Evolutionary conservation across 2,888 invertebrate species (phyloP), one percentile per base, ranked within the genome.

Genomic region (Archips xylosteana): DNA sequence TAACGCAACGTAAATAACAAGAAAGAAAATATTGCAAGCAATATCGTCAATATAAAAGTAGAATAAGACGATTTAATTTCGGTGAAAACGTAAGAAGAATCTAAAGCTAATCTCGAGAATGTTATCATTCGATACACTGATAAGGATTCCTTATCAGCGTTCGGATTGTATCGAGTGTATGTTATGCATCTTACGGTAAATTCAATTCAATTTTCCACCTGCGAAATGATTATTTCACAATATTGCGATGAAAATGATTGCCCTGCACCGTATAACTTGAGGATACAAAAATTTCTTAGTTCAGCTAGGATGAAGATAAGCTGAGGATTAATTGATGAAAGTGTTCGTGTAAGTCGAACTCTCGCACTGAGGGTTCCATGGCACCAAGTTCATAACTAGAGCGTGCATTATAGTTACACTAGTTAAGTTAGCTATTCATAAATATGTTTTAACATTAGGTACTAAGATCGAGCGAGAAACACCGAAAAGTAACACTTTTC

Each of bases 111-210:
- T 72, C 67, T 72, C 13, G 61, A 13, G 54, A 4, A 57, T 67
- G 67, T 67, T 72, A 72, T 72, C 72, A 68, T 72, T 62, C 67
- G 62, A 72, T 72, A 63, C 72, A 51, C 51, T 51, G 72, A 72
- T 72, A 72, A 57, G 32, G 45, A 9, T 6, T 13, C n/a, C 67
- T 67, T 72, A 72, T 72, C 72, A 72, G 39, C 45, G 63, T 12
- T 13, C 34, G n/a, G 47, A 32, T 36, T 65, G 39, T 68, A 72
- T 72, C 57, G 72, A 72, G 62, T 72, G 64, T 54, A 15, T n/a
- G 60, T 39, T 15, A n/a, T 71, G 67, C 67, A 72, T 62, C 51
- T 62, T 36, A 23, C 51, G 57, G 62, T n/a, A 60, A 10, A 47
- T 47, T 63, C 63, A n/a, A 63, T 47, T 34, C 32, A 8, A 47